These are phyloP conservation scores for Dicrostonyx torquatus DNA, from an alignment of 2,797 vertebrate genomes.

Conservation along the genomic window DNA sequence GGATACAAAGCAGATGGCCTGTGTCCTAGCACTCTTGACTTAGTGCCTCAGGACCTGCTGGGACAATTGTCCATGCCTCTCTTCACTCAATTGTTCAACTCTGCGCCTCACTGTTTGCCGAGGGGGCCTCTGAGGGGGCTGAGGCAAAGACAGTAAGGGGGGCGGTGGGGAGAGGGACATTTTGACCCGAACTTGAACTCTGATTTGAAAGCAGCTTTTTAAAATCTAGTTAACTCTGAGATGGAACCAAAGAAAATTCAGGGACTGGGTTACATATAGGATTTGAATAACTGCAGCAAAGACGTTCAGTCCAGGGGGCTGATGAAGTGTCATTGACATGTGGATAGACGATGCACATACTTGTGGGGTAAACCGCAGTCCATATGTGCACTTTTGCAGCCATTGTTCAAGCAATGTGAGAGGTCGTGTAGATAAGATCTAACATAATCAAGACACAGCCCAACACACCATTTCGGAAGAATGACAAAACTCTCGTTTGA, in stretches of 20 bases:
- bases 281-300: slow-evolving; percentile 1
- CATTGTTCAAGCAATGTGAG: background rate
- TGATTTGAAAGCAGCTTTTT: slow-evolving; percentile 51
- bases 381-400: background rate
- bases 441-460: background rate
- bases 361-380: background rate
- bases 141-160: background rate
- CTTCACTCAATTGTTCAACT: slow-evolving; percentile 22
- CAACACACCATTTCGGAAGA: slow-evolving; percentile 6
- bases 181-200: slow-evolving; percentile 66
- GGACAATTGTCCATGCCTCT: slow-evolving; percentile 46
- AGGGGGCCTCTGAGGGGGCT: background rate
- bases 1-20: slow-evolving; percentile 69
- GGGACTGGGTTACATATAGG: background rate
- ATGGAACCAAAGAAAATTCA: background rate
- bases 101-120: background rate
- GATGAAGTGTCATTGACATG: background rate
- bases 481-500: slow-evolving; percentile 30
- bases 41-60: slow-evolving; percentile 29
- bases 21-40: slow-evolving; percentile 48
- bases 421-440: slow-evolving; percentile 23
- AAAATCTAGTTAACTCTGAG: slow-evolving; percentile 37
- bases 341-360: background rate
- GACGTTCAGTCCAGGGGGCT: background rate
- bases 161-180: background rate